Conservation (phyloP, 1,140 invertebrate species). For the Episyrphus balteatus region DNA sequence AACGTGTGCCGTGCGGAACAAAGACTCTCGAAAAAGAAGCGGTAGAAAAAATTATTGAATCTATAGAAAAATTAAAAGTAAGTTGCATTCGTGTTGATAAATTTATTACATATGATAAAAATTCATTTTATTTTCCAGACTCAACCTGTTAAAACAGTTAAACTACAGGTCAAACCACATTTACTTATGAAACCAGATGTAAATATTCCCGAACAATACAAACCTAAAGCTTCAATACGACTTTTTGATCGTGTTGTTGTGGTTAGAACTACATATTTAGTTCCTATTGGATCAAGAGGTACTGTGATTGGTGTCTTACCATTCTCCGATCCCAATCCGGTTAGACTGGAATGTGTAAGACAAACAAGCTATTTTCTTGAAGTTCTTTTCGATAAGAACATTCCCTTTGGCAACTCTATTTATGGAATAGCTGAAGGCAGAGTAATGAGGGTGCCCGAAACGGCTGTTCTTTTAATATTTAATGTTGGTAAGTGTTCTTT, state of each 20-base stretch:
- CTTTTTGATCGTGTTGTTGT: constrained; percentile 79
- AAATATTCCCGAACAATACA: constrained; percentile 20
- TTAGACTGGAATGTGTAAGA: constrained; percentile 27
- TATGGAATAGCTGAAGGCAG: constrained; percentile 27
- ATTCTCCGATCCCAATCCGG: constrained; percentile 27
- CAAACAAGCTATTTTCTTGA: constrained; percentile 25
- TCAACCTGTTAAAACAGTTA: constrained; percentile 43
- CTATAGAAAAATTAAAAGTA: constrained; percentile 41
- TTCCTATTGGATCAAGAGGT: constrained; percentile 70
- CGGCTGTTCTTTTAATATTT: constrained; percentile 16
- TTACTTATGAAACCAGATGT: constrained; percentile 55
- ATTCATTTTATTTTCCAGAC: constrained; percentile 6
- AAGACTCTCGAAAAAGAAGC: constrained; percentile 57
- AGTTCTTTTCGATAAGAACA: constrained; percentile 22
- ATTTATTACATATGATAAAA: constrained; percentile 2
- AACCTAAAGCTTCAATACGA: constrained; percentile 44
- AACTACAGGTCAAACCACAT: constrained; percentile 68
- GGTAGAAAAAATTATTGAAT: constrained; percentile 48
- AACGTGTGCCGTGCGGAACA: constrained; percentile 52
- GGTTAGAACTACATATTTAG: constrained; percentile 51
- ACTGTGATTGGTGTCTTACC: constrained; percentile 63
- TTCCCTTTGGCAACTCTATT: constrained; percentile 23
- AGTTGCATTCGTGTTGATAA: constrained; percentile 12
- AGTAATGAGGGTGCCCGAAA: constrained; percentile 26
- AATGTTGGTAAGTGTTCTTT: constrained; percentile 1